These are phyloP conservation scores for Dipodomys stephensi DNA, from an alignment of 2,113 vertebrate species.

Conservation along the genomic window DNA sequence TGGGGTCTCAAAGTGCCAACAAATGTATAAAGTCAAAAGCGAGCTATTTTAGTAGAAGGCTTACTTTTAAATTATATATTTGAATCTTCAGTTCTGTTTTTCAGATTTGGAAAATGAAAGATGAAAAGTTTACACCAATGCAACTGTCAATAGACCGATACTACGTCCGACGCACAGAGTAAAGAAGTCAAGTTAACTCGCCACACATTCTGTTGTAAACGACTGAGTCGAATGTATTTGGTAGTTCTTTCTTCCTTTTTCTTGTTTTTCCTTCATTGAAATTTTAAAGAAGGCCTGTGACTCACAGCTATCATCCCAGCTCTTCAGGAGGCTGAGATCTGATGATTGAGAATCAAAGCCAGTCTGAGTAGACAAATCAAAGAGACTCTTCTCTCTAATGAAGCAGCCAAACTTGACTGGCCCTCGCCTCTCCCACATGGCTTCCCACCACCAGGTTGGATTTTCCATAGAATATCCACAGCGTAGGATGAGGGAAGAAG, in stretches of 20 bases:
- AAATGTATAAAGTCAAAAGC: constrained; percentile 26
- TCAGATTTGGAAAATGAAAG: not conserved
- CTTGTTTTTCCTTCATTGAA: not conserved
- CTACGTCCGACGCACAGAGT: not conserved
- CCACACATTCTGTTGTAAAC: not conserved
- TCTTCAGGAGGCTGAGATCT: no score
- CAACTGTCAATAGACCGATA: not conserved
- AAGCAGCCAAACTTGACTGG: no score
- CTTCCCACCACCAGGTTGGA: no score
- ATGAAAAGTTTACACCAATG: not conserved
- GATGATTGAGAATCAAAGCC: no score
- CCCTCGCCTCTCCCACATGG: no score
- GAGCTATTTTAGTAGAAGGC: not conserved
- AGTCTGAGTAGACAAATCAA: no score
- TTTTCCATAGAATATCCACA: no score
- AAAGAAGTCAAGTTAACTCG: not conserved
- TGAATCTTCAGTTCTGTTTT: not conserved
- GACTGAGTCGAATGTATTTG: no score
- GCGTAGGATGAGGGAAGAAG: no score
- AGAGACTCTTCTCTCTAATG: no score
- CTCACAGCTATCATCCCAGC: no score
- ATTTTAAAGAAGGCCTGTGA: not conserved
- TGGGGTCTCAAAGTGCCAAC: not conserved
- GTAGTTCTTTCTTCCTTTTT: not conserved
- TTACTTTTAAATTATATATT: not conserved